phyloP scores from a whole-genome alignment of 1,140 invertebrate species.

The Rhopalosiphum maidis region DNA sequence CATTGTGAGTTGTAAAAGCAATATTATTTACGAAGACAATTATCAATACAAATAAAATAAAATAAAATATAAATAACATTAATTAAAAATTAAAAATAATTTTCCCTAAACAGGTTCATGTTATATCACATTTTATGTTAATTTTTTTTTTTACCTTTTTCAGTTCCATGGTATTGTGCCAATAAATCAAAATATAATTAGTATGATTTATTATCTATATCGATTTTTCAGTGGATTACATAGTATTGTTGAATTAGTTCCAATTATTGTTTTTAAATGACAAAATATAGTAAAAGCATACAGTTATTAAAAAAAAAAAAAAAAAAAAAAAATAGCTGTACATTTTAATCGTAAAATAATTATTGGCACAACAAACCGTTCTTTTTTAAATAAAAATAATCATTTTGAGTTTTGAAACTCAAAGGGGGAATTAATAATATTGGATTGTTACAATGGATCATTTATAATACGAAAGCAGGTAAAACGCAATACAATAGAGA shows the following conservation, averaged over 20 bases:
- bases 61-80: slow-evolving; percentile 14
- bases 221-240: neutral
- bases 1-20: neutral
- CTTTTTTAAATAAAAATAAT: neutral
- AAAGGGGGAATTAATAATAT: neutral
- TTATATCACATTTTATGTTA: neutral
- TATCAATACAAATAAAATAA: neutral
- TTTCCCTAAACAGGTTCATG: neutral
- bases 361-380: neutral
- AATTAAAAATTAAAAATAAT: slow-evolving; percentile 6
- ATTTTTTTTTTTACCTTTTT: neutral
- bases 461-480: neutral
- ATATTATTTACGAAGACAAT: neutral
- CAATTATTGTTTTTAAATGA: neutral
- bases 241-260: neutral
- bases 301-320: neutral
- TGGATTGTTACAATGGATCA: neutral
- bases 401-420: neutral
- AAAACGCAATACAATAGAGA: neutral
- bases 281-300: neutral
- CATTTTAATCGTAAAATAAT: neutral
- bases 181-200: slow-evolving; percentile 15
- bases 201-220: neutral
- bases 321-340: neutral
- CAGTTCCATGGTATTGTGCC: neutral